Evolutionary conservation across 23 tunicate genomes (phyloP).

Genomic region (Ciona savignyi): DNA sequence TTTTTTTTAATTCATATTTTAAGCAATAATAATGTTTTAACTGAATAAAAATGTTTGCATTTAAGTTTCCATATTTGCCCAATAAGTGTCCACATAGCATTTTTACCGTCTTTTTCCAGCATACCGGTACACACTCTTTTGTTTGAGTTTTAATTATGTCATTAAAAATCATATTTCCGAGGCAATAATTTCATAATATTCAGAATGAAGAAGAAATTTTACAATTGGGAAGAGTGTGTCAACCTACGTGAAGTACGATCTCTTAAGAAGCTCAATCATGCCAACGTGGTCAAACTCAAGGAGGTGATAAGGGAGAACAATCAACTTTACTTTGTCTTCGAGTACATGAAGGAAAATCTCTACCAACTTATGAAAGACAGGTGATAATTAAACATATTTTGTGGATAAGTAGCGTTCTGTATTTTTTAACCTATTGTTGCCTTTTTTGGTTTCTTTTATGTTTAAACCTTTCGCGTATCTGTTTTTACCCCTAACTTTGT

Average conservation of each 20-base stretch:
- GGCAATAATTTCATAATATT: background rate
- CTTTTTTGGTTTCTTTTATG: too few relatives aligned
- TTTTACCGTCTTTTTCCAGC: too few relatives aligned
- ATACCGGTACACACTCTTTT: background rate
- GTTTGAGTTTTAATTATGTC: background rate
- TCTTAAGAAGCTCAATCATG: conserved; percentile 85
- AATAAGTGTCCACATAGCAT: too few relatives aligned
- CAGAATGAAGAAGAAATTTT: conserved; percentile 99
- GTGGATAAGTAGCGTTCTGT: too few relatives aligned
- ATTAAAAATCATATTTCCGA: too few relatives aligned
- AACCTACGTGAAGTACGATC: conserved; percentile 91
- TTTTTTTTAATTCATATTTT: too few relatives aligned
- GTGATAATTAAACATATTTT: conserved; percentile 9
- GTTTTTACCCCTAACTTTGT: too few relatives aligned
- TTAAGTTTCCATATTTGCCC: too few relatives aligned
- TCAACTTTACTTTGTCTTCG: conserved; percentile 91
- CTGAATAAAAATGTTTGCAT: too few relatives aligned
- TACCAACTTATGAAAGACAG: conserved; percentile 97
- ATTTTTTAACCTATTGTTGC: too few relatives aligned
- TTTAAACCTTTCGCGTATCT: too few relatives aligned
- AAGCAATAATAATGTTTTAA: too few relatives aligned
- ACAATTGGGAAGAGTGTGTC: conserved; percentile 97
- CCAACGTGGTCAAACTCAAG: conserved; percentile 90
- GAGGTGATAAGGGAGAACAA: conserved; percentile 96
- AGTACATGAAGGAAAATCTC: conserved; percentile 98